phyloP scores from a whole-genome alignment of 1,140 invertebrate species.

The Streblospio benedicti region DNA sequence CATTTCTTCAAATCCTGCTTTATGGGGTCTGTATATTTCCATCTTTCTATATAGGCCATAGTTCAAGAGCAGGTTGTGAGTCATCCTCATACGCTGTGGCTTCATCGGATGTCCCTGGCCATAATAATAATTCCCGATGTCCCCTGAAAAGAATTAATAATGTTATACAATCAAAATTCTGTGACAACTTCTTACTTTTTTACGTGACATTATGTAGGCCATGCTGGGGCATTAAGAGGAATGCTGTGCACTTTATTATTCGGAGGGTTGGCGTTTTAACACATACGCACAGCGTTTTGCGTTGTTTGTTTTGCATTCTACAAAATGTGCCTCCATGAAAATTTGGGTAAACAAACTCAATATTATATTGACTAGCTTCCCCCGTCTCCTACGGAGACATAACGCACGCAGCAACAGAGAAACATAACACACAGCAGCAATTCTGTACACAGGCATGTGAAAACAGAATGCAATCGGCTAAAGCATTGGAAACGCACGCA shows the following conservation, averaged over 20 bases:
- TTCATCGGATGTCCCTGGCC: conserved; percentile 99
- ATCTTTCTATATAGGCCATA: conserved; percentile 99
- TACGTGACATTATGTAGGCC: not conserved
- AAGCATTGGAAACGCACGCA: too few relatives aligned
- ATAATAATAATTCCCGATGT: conserved; percentile 99
- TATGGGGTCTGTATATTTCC: conserved; percentile 99
- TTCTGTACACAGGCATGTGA: too few relatives aligned
- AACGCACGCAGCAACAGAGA: too few relatives aligned
- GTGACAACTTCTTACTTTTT: conserved; percentile 13
- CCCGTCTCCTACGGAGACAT: too few relatives aligned
- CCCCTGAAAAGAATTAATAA: conserved; percentile 74
- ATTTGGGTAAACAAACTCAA: too few relatives aligned
- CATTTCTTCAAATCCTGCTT: conserved; percentile 99
- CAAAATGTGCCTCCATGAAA: conserved; percentile 17
- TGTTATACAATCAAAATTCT: too few relatives aligned
- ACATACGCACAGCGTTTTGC: too few relatives aligned
- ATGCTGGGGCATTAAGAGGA: not conserved
- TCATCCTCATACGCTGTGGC: conserved; percentile 98
- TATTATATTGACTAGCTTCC: too few relatives aligned
- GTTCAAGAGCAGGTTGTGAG: conserved; percentile 94
- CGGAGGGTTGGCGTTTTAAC: not conserved
- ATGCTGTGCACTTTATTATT: not conserved
- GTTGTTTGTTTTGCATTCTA: not conserved
- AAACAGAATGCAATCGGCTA: too few relatives aligned
- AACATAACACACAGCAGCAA: too few relatives aligned